These are phyloP conservation scores for Ceyx cyanopectus DNA, from an alignment of 2,113 vertebrate genomes.

Conservation along the genomic window DNA sequence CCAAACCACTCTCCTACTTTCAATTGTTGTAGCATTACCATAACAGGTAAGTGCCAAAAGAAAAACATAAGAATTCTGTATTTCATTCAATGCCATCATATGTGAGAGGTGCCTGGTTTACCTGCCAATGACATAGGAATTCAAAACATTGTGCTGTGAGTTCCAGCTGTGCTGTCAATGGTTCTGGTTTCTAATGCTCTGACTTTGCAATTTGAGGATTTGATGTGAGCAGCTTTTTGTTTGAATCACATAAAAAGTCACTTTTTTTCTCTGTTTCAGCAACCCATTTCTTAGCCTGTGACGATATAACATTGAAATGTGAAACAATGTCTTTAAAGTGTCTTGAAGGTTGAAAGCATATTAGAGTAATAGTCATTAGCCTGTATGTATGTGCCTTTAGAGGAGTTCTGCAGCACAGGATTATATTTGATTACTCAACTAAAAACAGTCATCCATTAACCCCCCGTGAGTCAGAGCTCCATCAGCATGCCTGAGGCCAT, in stretches of 20 bases:
- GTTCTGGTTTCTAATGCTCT: neutral
- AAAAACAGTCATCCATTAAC: conserved; percentile 57
- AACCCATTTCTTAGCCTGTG: neutral
- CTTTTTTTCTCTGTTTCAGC: neutral
- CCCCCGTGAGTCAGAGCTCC: neutral
- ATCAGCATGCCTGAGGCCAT: neutral
- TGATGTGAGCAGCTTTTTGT: neutral
- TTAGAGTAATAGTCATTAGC: conserved; percentile 63
- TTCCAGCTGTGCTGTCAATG: neutral
- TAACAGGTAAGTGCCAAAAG: neutral
- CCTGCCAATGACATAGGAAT: neutral
- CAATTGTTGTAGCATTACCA: neutral
- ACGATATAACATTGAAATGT: conserved; percentile 9
- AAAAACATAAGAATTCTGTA: neutral
- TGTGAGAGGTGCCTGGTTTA: neutral
- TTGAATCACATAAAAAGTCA: neutral
- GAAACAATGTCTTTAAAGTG: conserved; percentile 27
- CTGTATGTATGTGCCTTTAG: neutral
- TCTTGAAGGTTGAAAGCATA: conserved; percentile 67
- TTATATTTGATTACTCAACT: conserved; percentile 66
- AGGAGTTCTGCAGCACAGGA: neutral
- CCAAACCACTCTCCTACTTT: neutral
- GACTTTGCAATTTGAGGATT: neutral
- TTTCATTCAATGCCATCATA: neutral
- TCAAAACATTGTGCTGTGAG: neutral